Conservation (phyloP, 2,113 vertebrate species). For the Chunga burmeisteri region DNA sequence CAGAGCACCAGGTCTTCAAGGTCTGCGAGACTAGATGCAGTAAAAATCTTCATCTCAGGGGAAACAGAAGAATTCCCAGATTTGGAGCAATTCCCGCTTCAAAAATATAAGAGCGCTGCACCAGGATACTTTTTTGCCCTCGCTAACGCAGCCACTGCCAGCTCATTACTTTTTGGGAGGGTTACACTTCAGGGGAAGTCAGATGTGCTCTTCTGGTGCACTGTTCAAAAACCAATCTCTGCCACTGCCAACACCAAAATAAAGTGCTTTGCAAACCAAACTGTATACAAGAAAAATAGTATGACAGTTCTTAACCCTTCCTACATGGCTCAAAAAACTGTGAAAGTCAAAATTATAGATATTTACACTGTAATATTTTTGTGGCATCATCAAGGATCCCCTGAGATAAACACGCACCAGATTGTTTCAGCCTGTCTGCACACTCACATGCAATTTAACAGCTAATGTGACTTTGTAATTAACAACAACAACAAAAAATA, state of each 20-base stretch:
- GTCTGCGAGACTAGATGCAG: background rate
- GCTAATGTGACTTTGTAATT: background rate
- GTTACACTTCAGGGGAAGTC: accelerated
- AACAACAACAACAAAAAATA: background rate
- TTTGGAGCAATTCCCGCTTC: background rate
- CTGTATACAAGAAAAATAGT: accelerated
- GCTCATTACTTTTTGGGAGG: background rate
- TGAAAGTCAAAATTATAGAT: background rate
- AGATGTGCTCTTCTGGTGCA: background rate
- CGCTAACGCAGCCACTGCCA: background rate
- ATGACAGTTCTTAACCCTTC: background rate
- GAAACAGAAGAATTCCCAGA: background rate
- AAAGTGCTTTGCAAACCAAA: background rate
- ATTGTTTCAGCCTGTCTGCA: background rate
- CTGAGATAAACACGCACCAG: background rate
- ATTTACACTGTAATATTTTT: background rate
- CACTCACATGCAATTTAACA: background rate
- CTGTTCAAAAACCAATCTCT: background rate
- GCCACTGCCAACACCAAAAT: background rate
- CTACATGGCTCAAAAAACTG: background rate
- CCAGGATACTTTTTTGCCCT: background rate
- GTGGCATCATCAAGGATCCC: background rate
- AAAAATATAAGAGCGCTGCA: background rate
- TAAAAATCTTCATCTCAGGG: background rate
- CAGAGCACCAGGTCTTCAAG: background rate